Evolutionary conservation across 2,113 vertebrate genomes (phyloP), one percentile per base, ranked within the genome.

Genomic region (Sander vitreus): DNA sequence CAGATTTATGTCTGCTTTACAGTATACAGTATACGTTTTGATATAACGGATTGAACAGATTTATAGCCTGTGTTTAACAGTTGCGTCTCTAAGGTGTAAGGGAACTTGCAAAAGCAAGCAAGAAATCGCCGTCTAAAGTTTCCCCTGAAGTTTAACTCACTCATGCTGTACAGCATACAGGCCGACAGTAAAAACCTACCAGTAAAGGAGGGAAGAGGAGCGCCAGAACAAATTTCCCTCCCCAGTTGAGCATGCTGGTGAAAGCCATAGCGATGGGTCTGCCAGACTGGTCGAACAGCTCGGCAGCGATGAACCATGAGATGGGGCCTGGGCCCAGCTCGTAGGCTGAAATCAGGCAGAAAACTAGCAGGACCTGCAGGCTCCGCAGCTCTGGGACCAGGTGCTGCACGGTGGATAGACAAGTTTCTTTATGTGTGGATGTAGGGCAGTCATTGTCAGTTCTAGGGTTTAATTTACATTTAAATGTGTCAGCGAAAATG

Each of bases 201-300:
- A 78, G 80, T 33, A 94, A 57, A 2, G 89, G 80, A 36, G 94
- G 93, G 64, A 96, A 96, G 74, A 96, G 90, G 7, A 93, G 89
- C 1, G 90, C 91, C 73, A 94, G 76, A 15, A 93, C 63, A 76
- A 95, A 96, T 90, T 97, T 96, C 51, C 91, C 91, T 55, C 95
- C 95, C 89, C 93, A 90, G 91, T 91, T 93, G 27, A 95, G 88
- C 89, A 95, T 92, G 85, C 95, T 93, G 75, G 95, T 94, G 84
- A 96, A 95, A 15, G 94, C 93, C 95, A 96, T 90, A 57, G 93
- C 91, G 54, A 90, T 89, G 33, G 85, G 91, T 15, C 92, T 78
- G 62, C 87, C 85, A 0, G 81, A 86, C 67, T 88, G 93, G 89
- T 95, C 95, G 62, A 95, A 96, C 64, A 96, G 76, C 69, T 96